phyloP scores from a whole-genome alignment of 2,888 invertebrate species.

The Netelia fuscicornis region DNA sequence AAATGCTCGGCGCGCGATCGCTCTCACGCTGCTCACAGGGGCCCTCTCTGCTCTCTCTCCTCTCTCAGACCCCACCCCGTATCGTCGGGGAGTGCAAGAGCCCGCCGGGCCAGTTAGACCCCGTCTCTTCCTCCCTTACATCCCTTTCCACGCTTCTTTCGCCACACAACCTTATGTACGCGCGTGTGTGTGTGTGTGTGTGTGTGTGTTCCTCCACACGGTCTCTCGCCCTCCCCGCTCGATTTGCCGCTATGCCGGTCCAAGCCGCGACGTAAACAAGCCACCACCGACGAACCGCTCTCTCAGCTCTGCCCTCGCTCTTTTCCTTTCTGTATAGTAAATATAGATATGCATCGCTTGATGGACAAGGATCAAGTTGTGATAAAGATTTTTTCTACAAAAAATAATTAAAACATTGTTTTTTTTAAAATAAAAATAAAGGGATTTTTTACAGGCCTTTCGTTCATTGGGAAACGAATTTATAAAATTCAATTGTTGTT shows the following conservation, averaged over 20 bases:
- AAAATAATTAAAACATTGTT: not conserved
- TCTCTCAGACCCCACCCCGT: slow-evolving; percentile 68
- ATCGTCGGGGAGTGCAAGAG: slow-evolving; percentile 53
- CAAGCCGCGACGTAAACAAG: slow-evolving; percentile 81
- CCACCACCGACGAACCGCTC: slow-evolving; percentile 71
- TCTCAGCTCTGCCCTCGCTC: slow-evolving; percentile 51
- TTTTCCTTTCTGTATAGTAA: slow-evolving; percentile 33
- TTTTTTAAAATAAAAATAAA: not conserved
- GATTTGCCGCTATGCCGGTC: slow-evolving; percentile 67
- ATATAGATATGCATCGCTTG: slow-evolving; percentile 15
- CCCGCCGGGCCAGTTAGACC: slow-evolving; percentile 67
- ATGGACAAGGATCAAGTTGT: slow-evolving; percentile 49
- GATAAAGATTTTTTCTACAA: slow-evolving; percentile 57
- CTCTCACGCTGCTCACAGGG: slow-evolving; percentile 75
- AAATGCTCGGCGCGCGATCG: slow-evolving; percentile 80
- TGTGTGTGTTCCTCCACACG: slow-evolving; percentile 28
- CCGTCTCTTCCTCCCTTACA: slow-evolving; percentile 64
- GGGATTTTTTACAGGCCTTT: not conserved
- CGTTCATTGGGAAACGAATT: too few species aligned
- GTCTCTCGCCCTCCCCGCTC: slow-evolving; percentile 29
- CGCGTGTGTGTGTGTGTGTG: too few species aligned
- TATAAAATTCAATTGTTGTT: not conserved
- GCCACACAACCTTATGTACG: slow-evolving; percentile 11
- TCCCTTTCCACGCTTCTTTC: slow-evolving; percentile 37
- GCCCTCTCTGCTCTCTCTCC: slow-evolving; percentile 41